These are phyloP conservation scores for Iguana delicatissima DNA, from an alignment of 2,797 vertebrate genomes.

Conservation along the genomic window DNA sequence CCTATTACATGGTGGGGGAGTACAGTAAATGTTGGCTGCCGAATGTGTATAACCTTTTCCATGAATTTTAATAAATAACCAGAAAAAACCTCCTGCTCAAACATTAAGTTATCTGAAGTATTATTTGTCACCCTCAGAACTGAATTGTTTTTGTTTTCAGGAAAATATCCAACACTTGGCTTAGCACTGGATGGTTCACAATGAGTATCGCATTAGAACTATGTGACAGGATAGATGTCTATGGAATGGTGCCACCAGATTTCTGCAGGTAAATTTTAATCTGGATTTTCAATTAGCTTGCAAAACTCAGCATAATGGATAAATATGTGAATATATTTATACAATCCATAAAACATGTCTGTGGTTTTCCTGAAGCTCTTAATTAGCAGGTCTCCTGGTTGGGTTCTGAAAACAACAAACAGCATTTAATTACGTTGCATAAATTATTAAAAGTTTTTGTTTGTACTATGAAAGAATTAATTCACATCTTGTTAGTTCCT, in stretches of 20 bases:
- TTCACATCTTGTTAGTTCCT: constrained; percentile 72
- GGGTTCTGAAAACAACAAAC: constrained; percentile 75
- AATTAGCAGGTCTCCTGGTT: constrained; percentile 71
- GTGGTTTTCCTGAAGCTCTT: constrained; percentile 68
- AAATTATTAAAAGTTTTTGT: constrained; percentile 78
- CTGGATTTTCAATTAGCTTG: constrained; percentile 59
- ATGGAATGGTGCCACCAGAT: constrained; percentile 98
- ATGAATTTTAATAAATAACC: constrained; percentile 45
- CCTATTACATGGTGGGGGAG: constrained; percentile 25
- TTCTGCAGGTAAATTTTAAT: constrained; percentile 93
- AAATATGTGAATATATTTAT: constrained; percentile 66
- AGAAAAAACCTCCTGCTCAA: background rate
- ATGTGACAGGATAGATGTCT: constrained; percentile 95
- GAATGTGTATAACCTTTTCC: constrained; percentile 56
- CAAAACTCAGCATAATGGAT: constrained; percentile 40
- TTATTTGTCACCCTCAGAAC: constrained; percentile 67
- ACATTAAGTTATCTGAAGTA: constrained; percentile 50
- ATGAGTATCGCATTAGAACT: constrained; percentile 98
- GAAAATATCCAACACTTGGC: constrained; percentile 97
- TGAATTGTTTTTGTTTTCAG: constrained; percentile 83
- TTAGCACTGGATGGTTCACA: constrained; percentile 99
- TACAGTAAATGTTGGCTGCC: constrained; percentile 38
- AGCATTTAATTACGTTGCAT: constrained; percentile 76
- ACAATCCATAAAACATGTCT: constrained; percentile 53
- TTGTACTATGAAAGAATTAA: constrained; percentile 75